These are phyloP conservation scores for Protobothrops mucrosquamatus DNA, from an alignment of 2,113 vertebrate genomes.

Conservation along the genomic window DNA sequence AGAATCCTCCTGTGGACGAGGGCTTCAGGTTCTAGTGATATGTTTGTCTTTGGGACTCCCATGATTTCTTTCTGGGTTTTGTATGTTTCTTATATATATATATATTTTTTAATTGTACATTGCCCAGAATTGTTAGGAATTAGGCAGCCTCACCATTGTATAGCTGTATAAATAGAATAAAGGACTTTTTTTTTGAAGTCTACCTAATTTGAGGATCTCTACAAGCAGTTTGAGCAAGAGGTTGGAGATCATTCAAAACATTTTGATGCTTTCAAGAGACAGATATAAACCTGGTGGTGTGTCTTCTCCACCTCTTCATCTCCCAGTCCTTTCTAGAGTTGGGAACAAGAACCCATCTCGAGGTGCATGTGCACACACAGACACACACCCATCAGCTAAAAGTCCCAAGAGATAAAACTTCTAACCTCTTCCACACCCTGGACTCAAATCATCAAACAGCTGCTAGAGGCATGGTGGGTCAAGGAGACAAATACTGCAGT, in stretches of 20 bases:
- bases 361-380: background rate
- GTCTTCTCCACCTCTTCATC: background rate
- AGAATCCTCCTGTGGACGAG: background rate
- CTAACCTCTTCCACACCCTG: background rate
- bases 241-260: background rate
- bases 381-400: background rate
- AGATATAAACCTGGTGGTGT: background rate
- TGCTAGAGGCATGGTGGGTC: slow-evolving; percentile 6
- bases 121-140: background rate
- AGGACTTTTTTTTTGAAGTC: background rate
- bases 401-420: background rate
- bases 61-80: background rate
- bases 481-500: slow-evolving; percentile 33
- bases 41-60: background rate
- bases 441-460: slow-evolving; percentile 17
- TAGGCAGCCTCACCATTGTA: background rate
- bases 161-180: background rate
- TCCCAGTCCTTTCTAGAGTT: background rate
- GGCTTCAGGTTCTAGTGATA: background rate
- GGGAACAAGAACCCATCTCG: background rate
- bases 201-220: background rate
- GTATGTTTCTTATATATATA: background rate
- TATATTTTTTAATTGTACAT: background rate
- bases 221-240: background rate
- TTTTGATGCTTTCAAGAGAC: background rate